Base-by-base conservation (phyloP, 2,797 vertebrate genomes). In the Xyrichtys novacula region DNA sequence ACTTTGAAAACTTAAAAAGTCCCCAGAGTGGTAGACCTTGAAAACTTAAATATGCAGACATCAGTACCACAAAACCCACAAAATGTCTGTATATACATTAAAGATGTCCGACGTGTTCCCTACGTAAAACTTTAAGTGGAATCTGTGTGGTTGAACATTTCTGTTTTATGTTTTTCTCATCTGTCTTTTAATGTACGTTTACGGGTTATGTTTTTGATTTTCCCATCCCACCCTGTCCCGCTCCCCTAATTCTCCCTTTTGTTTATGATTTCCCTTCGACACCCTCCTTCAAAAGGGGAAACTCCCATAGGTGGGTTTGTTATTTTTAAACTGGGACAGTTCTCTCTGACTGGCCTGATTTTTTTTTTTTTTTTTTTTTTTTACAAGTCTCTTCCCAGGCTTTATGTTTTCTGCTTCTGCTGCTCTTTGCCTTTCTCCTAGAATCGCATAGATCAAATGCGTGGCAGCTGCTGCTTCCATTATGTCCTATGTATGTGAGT, bases 301-400 rank as follows among this genome's bases (percentile, higher is more conserved):
- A 91, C 87, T 83, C 86, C 88, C 83, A 84, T 82, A 87, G 85
- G 88, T 88, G 84, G 83, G 55, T 85, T 83, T 87, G 78, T 76
- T 91, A 80, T 90, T 87, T 81, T 79, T 78, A 74, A 74, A 63
- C 69, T 44, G 40, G 68, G 55, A 73, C 58, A 59, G 32, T 73
- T 78, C 64, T 75, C 39, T 62, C 53, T 55, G 44, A 70, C 54
- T 70, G 49, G 26, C 53, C 61, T 71, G 64, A 64, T 49, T 66
- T 49, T 44, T n/a, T 42, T 67, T 71, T 65, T n/a, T 49, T 66
- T 49, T 44, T n/a, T 42, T 67, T 71, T 65, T n/a, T 32, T 34
- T 71, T 65, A 32, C 5, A 42, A 31, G 16, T 71, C 40, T 55
- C 46, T 57, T 78, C 43, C 26, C 53, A 48, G 73, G 66, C 25